These are phyloP conservation scores for Heliothis virescens DNA, from an alignment of 1,140 invertebrate genomes.

Conservation along the genomic window DNA sequence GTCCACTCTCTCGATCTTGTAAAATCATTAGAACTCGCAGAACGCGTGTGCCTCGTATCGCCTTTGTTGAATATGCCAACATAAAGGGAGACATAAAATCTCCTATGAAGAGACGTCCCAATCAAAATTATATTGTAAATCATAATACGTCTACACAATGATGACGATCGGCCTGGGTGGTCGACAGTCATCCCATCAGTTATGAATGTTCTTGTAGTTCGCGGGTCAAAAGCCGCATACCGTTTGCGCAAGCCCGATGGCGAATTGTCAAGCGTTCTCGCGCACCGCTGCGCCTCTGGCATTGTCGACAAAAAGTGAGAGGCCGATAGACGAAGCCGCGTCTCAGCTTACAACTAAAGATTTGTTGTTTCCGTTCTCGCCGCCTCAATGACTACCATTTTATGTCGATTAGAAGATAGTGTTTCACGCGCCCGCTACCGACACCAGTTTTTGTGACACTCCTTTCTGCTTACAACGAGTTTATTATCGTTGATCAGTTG, in stretches of 20 bases:
- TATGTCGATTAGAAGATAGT: conserved; percentile 84
- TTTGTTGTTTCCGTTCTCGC: conserved; percentile 82
- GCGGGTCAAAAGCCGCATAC: conserved; percentile 73
- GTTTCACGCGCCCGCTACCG: conserved; percentile 83
- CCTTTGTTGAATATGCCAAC: conserved; percentile 62
- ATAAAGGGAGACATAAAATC: conserved; percentile 62
- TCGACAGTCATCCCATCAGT: conserved; percentile 60
- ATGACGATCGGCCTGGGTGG: conserved; percentile 70
- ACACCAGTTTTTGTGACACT: conserved; percentile 83
- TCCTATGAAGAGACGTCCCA: conserved; percentile 66
- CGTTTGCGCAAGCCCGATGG: conserved; percentile 64
- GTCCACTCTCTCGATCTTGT: conserved; percentile 72
- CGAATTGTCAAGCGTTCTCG: conserved; percentile 71
- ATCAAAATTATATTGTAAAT: conserved; percentile 75
- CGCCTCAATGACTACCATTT: conserved; percentile 84
- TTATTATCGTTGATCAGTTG: conserved; percentile 79
- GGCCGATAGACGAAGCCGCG: conserved; percentile 65
- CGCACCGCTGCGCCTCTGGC: conserved; percentile 52
- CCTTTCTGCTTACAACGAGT: conserved; percentile 78
- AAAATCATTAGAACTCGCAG: conserved; percentile 72
- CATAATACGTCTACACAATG: conserved; percentile 58
- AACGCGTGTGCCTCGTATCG: conserved; percentile 48
- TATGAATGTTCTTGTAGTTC: conserved; percentile 66
- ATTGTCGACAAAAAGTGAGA: conserved; percentile 73
- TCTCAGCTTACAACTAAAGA: conserved; percentile 78